phyloP scores from a whole-genome alignment of 92 coral and sea anemone species.

The Parazoanthus swiftii region DNA sequence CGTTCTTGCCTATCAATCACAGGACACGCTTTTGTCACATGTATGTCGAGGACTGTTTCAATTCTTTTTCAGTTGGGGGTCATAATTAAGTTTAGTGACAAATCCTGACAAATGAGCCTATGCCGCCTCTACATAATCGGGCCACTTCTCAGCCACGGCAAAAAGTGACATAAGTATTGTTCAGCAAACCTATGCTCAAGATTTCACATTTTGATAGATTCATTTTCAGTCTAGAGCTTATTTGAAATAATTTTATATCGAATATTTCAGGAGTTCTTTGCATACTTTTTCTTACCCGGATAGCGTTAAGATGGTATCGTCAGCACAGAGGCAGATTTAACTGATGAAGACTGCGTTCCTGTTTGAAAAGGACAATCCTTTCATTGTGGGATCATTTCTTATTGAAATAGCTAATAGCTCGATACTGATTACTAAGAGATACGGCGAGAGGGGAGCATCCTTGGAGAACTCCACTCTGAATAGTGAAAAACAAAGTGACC shows the following conservation, averaged over 20 bases:
- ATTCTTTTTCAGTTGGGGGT: no score
- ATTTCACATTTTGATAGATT: not conserved
- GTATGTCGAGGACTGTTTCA: no score
- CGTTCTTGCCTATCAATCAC: no score
- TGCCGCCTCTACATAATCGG: no score
- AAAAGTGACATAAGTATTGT: not conserved
- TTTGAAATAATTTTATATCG: not conserved
- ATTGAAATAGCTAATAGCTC: not conserved
- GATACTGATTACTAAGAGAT: not conserved
- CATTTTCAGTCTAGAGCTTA: not conserved
- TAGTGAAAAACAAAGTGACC: not conserved
- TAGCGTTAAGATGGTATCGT: not conserved
- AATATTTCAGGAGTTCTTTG: not conserved
- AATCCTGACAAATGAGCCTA: no score
- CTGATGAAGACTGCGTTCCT: not conserved
- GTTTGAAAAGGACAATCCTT: not conserved
- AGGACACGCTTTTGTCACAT: no score
- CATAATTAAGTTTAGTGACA: no score
- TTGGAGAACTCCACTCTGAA: not conserved
- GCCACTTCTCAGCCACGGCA: not conserved
- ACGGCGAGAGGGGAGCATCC: constrained; percentile 1
- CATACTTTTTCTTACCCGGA: not conserved
- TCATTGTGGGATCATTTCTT: not conserved
- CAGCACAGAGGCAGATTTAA: constrained; percentile 1
- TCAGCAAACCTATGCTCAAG: not conserved